These are phyloP conservation scores for Scolopax bukidnonensis DNA, from an alignment of 2,797 vertebrate genomes.

Conservation along the genomic window DNA sequence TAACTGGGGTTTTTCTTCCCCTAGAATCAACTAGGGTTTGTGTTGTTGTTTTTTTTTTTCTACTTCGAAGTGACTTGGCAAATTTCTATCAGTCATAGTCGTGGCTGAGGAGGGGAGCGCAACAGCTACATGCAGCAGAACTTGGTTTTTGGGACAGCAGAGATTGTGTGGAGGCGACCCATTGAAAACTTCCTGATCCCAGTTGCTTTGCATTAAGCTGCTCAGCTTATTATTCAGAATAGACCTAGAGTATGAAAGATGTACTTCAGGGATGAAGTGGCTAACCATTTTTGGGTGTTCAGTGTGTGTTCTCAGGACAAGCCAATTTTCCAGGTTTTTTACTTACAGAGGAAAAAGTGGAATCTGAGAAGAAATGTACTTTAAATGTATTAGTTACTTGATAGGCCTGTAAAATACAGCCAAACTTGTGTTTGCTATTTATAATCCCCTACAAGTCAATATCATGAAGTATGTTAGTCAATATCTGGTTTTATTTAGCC, in stretches of 20 bases:
- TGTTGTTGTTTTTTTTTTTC: slow-evolving; percentile 34
- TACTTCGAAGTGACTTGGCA: slow-evolving; percentile 43
- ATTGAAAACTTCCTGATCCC: slow-evolving; percentile 9
- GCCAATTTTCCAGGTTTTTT: background rate
- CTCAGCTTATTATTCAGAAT: background rate
- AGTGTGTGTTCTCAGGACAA: background rate
- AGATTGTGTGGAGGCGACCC: background rate
- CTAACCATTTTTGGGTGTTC: background rate
- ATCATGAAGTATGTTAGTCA: background rate
- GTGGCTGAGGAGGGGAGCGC: background rate
- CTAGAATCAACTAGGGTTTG: background rate
- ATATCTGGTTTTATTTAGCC: background rate
- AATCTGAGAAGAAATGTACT: fast-evolving
- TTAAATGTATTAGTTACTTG: background rate
- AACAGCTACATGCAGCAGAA: background rate
- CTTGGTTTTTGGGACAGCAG: background rate
- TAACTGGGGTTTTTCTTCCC: background rate
- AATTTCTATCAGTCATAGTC: background rate
- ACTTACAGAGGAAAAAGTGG: background rate
- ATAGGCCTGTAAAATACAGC: background rate
- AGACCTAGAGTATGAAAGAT: background rate
- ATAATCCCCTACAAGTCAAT: background rate
- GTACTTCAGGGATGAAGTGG: background rate
- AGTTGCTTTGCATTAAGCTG: background rate
- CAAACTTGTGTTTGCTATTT: background rate